Conservation (phyloP, 1,140 invertebrate genomes). For the Drosophila triauraria region DNA sequence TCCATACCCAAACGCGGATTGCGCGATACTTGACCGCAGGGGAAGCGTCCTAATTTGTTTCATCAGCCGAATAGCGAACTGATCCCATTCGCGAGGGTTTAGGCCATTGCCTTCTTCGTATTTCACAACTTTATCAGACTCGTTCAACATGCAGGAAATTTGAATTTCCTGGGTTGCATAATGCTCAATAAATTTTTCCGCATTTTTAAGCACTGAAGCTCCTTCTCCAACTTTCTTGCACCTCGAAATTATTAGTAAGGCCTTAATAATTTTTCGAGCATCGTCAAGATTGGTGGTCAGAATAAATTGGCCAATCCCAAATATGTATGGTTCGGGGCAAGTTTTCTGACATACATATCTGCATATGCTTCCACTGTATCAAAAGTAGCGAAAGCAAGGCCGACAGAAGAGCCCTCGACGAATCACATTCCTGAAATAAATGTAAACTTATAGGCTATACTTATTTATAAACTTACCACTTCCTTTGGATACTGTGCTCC, state of each 20-base stretch:
- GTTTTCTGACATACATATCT: not conserved
- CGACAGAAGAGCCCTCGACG: not conserved
- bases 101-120: not conserved
- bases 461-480: not conserved
- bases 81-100: not conserved
- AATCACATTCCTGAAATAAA: not conserved
- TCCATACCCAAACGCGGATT: not conserved
- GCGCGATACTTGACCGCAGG: not conserved
- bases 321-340: not conserved
- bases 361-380: not conserved
- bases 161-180: too few species aligned
- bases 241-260: too few species aligned
- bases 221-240: too few species aligned
- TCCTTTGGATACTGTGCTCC: not conserved
- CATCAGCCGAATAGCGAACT: not conserved
- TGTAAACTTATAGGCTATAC: not conserved
- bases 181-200: too few species aligned
- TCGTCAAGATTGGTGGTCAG: too few species aligned
- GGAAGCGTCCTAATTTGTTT: not conserved
- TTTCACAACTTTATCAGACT: too few species aligned
- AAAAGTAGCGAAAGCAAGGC: not conserved
- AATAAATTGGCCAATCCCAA: too few species aligned
- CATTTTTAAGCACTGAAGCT: too few species aligned
- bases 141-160: too few species aligned
- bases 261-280: too few species aligned